These are phyloP conservation scores for Drosophila setosimentum DNA, from an alignment of 2,888 invertebrate species.

Conservation along the genomic window DNA sequence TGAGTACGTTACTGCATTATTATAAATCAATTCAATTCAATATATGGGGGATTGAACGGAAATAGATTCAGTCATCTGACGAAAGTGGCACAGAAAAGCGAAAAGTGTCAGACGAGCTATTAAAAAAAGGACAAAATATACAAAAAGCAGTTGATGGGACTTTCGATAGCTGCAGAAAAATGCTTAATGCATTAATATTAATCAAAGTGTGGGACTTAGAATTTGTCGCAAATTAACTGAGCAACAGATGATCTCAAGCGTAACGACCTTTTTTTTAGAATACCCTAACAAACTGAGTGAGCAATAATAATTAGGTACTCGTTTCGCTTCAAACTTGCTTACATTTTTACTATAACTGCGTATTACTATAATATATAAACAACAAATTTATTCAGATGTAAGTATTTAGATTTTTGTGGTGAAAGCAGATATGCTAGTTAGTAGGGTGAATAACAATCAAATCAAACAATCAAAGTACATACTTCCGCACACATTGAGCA, in stretches of 20 bases:
- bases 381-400: background rate
- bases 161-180: conserved; percentile 32
- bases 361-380: background rate
- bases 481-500: background rate
- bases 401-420: background rate
- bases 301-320: background rate
- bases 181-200: conserved; percentile 57
- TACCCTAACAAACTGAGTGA: conserved; percentile 11
- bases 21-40: conserved; percentile 13
- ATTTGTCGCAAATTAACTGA: conserved; percentile 59
- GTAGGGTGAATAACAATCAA: background rate
- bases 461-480: background rate
- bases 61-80: background rate
- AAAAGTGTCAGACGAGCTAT: background rate
- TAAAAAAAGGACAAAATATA: conserved; percentile 23
- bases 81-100: background rate
- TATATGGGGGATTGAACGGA: conserved; percentile 46
- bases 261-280: conserved; percentile 42
- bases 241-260: conserved; percentile 50
- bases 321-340: background rate
- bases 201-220: conserved; percentile 53
- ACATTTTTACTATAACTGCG: background rate
- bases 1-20: background rate
- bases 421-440: background rate
- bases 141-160: conserved; percentile 13